Evolutionary conservation across 2,888 invertebrate genomes (phyloP), one percentile per base, ranked within the genome.

Genomic region (Pandemis corylana): DNA sequence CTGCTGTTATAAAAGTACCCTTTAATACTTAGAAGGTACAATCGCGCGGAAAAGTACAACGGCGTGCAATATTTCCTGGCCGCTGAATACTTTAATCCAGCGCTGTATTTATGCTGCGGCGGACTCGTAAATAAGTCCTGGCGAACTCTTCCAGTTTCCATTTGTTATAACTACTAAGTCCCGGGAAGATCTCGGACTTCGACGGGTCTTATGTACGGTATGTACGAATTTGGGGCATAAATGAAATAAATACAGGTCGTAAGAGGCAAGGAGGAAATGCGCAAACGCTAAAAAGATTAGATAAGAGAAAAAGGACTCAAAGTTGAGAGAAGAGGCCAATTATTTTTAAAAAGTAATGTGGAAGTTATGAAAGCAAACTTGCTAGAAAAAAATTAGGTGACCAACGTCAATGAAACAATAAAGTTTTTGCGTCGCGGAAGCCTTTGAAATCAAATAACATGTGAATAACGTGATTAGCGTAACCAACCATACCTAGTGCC

Each of bases 151-250:
- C 84, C 86, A 87, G 87, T 85, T 87, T 87, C 87, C 89, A 89
- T 90, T 90, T 88, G 88, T 90, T 92, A 89, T 87, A 89, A 88
- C 86, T 85, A 85, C 85, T 85, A 87, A 91, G 89, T 89, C 88
- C 79, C 81, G 46, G 71, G 77, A 82, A 84, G 84, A 83, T 81
- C 82, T 83, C 70, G 80, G 85, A 84, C 82, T 86, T 84, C 80
- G 81, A 76, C 84, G 84, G 81, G 79, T 84, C 86, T 76, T 78
- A 75, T 78, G 80, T 80, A 84, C 83, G 72, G 72, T 76, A 78
- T 80, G 76, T 79, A 80, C 79, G 78, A 68, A 78, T 75, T 79
- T 67, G 71, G 65, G 76, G 76, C 69, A 77, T 56, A 51, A 67
- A 75, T 63, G 59, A 75, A 76, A 65, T 51, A 75, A 76, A 65